A percentile compares a stretch with the other conserved stretches of the same genome.
Conservation (phyloP, 2,888 invertebrate species). For the Iphiclides podalirius region DNA sequence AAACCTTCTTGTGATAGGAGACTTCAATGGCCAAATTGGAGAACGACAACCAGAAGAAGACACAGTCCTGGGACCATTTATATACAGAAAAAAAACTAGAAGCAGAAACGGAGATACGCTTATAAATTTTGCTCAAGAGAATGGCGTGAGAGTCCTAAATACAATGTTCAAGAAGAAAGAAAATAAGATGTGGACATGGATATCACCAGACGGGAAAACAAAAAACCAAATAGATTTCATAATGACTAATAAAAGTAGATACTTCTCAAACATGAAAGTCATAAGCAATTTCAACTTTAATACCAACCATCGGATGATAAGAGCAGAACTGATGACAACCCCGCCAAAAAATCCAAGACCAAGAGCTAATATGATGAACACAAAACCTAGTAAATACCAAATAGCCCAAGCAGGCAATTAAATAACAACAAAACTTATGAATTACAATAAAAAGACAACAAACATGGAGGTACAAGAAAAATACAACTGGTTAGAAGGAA, state of each 20-base stretch:
- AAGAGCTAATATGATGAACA: too few relatives aligned
- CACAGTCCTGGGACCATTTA: constrained; percentile 18
- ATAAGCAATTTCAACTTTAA: constrained; percentile 5
- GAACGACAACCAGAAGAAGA: constrained; percentile 17
- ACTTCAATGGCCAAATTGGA: constrained; percentile 27
- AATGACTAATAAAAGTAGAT: too few relatives aligned
- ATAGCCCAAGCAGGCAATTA: too few relatives aligned
- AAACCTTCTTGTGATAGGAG: constrained; percentile 26
- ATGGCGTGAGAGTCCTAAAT: constrained; percentile 25
- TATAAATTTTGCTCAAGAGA: constrained; percentile 22
- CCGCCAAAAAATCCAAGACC: too few relatives aligned
- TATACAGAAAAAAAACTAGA: too few relatives aligned
- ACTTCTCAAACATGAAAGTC: too few relatives aligned
- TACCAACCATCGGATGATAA: too few relatives aligned
- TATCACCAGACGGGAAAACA: constrained; percentile 27
- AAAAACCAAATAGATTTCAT: constrained; percentile 30
- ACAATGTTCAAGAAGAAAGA: constrained; percentile 27
- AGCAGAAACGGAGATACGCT: constrained; percentile 26
- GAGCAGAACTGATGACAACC: too few relatives aligned
- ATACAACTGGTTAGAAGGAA: constrained; percentile 14
- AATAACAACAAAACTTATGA: too few relatives aligned
- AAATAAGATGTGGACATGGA: constrained; percentile 31
- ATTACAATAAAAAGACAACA: too few relatives aligned
- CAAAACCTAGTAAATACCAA: too few relatives aligned
- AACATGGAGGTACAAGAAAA: too few relatives aligned